These are phyloP conservation scores for Antheraea mylitta DNA, from an alignment of 1,140 invertebrate genomes.

Conservation along the genomic window DNA sequence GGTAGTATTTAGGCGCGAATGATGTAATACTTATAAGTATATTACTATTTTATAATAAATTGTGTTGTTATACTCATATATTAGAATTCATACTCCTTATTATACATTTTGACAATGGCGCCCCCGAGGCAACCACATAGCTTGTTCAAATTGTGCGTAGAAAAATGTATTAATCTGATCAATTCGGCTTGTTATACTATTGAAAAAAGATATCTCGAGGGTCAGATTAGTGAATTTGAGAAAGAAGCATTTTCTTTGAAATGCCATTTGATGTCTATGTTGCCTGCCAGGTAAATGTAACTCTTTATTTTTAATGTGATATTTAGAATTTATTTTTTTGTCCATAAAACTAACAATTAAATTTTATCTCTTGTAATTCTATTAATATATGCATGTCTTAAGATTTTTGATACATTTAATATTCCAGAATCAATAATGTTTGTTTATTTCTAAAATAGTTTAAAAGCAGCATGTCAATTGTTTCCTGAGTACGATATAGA, in stretches of 20 bases:
- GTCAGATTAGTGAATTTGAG: conserved; percentile 57
- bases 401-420: no score
- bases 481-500: no score
- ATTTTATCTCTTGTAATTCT: no score
- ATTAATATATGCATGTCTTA: no score
- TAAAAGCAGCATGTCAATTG: no score
- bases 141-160: conserved; percentile 63
- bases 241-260: conserved; percentile 51
- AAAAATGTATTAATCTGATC: conserved; percentile 63
- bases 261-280: conserved; percentile 54
- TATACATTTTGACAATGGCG: conserved; percentile 46
- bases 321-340: no score
- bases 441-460: no score
- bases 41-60: neutral
- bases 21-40: neutral
- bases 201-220: conserved; percentile 59
- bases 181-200: conserved; percentile 70
- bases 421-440: no score
- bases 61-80: neutral
- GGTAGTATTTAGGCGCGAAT: neutral
- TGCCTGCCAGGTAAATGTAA: conserved; percentile 62
- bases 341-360: no score
- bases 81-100: neutral
- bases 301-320: no score
- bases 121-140: conserved; percentile 69